Evolutionary conservation across 1,140 invertebrate genomes (phyloP).

Genomic region (Capitella teleta): DNA sequence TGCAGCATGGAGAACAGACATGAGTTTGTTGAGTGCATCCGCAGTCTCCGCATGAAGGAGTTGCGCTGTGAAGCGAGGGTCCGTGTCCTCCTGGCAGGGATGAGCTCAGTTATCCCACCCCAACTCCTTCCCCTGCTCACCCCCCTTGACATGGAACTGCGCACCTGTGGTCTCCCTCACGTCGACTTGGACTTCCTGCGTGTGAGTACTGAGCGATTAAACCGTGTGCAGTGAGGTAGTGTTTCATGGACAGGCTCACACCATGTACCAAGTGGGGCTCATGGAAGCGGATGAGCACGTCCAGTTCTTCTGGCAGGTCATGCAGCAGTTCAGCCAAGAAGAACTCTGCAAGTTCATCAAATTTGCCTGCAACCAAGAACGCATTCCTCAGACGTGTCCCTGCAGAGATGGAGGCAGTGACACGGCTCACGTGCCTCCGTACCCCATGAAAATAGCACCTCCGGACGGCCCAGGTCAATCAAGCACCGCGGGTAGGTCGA

Average conservation of each 20-base stretch:
- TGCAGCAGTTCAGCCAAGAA: conserved; percentile 35
- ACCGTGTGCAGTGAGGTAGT: not conserved
- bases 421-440: conserved; percentile 37
- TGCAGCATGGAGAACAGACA: conserved; percentile 33
- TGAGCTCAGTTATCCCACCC: conserved; percentile 36
- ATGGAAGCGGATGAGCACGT: conserved; percentile 40
- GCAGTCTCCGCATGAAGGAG: conserved; percentile 29
- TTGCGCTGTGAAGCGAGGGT: conserved; percentile 23
- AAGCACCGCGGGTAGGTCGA: too few relatives aligned
- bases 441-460: conserved; percentile 44
- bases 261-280: conserved; percentile 43
- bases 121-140: conserved; percentile 33
- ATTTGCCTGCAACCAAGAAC: conserved; percentile 41
- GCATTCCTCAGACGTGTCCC: conserved; percentile 37
- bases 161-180: conserved; percentile 36
- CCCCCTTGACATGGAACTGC: conserved; percentile 32
- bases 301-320: conserved; percentile 39
- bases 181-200: conserved; percentile 39
- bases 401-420: conserved; percentile 32
- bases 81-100: conserved; percentile 25
- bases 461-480: conserved; percentile 39
- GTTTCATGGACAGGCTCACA: conserved; percentile 26
- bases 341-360: conserved; percentile 41
- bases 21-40: conserved; percentile 32
- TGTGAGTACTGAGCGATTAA: conserved; percentile 15